These are phyloP conservation scores for Ammodytes marinus DNA, from an alignment of 2,113 vertebrate genomes.

Conservation along the genomic window DNA sequence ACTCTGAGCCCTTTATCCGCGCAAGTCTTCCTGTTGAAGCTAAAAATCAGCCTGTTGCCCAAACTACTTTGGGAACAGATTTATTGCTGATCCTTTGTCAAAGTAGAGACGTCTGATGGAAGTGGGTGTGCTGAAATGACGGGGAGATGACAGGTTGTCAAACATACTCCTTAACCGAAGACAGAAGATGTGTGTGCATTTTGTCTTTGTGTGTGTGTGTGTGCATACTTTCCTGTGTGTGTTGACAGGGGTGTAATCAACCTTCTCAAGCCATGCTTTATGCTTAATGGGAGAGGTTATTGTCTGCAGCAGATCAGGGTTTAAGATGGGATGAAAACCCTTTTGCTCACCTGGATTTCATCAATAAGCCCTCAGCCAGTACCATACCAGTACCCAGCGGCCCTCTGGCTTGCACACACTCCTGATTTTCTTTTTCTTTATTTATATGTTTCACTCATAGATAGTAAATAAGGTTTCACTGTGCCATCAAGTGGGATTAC, in stretches of 20 bases:
- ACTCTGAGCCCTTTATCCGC: slow-evolving; percentile 62
- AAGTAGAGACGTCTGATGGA: slow-evolving; percentile 38
- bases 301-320: slow-evolving; percentile 70
- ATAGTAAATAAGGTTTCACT: too few relatives aligned
- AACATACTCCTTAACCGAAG: slow-evolving; percentile 37
- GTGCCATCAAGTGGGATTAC: slow-evolving; percentile 80
- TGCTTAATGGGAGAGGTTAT: slow-evolving; percentile 71
- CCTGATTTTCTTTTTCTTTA: slow-evolving; percentile 39
- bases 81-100: slow-evolving; percentile 43
- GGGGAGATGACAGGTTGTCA: slow-evolving; percentile 59
- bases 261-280: slow-evolving; percentile 53
- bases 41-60: slow-evolving; percentile 48
- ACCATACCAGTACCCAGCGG: slow-evolving; percentile 15
- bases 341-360: slow-evolving; percentile 65
- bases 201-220: slow-evolving; percentile 32
- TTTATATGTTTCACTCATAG: too few relatives aligned
- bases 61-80: slow-evolving; percentile 57
- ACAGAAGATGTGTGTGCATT: slow-evolving; percentile 27
- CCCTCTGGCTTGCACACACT: slow-evolving; percentile 52
- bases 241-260: slow-evolving; percentile 71
- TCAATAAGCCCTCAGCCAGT: slow-evolving; percentile 39
- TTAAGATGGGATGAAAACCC: slow-evolving; percentile 72
- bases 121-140: slow-evolving; percentile 1
- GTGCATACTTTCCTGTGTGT: slow-evolving; percentile 44
- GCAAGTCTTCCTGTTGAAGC: slow-evolving; percentile 36